phyloP scores from a whole-genome alignment of 2,888 invertebrate species.

The Eudemis profundana region DNA sequence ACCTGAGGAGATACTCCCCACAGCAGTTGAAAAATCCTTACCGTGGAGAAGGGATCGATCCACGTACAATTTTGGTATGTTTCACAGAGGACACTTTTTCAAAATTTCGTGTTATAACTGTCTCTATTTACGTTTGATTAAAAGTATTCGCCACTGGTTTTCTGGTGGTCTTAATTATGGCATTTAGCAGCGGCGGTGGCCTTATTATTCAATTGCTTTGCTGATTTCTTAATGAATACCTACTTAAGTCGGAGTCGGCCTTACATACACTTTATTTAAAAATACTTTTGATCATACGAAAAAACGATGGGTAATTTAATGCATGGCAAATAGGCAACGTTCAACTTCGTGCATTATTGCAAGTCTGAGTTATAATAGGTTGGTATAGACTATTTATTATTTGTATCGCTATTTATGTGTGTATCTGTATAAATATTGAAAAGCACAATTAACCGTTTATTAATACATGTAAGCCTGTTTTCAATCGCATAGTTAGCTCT shows the following conservation, averaged over 20 bases:
- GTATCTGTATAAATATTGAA: slow-evolving; percentile 1
- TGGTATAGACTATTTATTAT: neutral
- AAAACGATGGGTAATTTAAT: neutral
- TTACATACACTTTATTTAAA: neutral
- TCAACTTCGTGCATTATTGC: neutral
- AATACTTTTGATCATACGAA: slow-evolving; percentile 31
- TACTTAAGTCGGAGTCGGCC: no score
- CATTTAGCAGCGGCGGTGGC: neutral
- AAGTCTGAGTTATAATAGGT: neutral
- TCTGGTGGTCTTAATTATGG: neutral
- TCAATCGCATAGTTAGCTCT: neutral
- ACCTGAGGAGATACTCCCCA: slow-evolving; percentile 87
- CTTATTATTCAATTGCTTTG: no score
- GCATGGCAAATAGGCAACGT: slow-evolving; percentile 22
- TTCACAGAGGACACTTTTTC: slow-evolving; percentile 61
- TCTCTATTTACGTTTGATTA: slow-evolving; percentile 58
- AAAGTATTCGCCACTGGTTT: slow-evolving; percentile 49
- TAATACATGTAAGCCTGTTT: neutral
- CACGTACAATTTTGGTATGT: slow-evolving; percentile 90
- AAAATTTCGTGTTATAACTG: slow-evolving; percentile 57
- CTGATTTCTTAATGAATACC: no score
- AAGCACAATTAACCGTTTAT: neutral
- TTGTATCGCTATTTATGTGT: slow-evolving; percentile 31
- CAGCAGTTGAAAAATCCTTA: slow-evolving; percentile 92
- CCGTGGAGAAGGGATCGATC: slow-evolving; percentile 93